phyloP scores from a whole-genome alignment of 1,140 invertebrate species.

The Capitella teleta region DNA sequence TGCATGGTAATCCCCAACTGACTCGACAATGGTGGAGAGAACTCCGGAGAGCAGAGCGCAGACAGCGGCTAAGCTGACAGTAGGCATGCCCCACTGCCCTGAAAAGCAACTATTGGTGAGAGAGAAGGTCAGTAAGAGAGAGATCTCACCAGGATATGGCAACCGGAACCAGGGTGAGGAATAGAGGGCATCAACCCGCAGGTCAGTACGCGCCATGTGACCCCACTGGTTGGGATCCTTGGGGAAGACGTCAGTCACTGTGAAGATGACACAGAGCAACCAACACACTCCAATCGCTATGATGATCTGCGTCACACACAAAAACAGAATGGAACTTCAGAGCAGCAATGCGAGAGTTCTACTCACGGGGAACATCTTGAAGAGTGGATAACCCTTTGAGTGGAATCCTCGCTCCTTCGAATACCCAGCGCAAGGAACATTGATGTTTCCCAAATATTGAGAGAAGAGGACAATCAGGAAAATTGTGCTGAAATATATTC shows the following conservation, averaged over 20 bases:
- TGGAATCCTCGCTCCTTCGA: constrained; percentile 15
- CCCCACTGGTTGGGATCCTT: constrained; percentile 31
- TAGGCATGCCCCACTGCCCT: constrained; percentile 78
- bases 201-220: constrained; percentile 66
- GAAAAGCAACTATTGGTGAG: constrained; percentile 9
- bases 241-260: constrained; percentile 53
- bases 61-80: constrained; percentile 57
- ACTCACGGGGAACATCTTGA: constrained; percentile 12
- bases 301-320: constrained; percentile 32
- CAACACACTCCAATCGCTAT: constrained; percentile 70
- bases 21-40: constrained; percentile 71
- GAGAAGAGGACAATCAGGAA: constrained; percentile 9
- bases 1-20: constrained; percentile 79
- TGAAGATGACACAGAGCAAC: constrained; percentile 63
- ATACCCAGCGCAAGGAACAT: constrained; percentile 3
- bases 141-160: constrained; percentile 64
- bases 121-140: neutral
- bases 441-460: constrained; percentile 7
- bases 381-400: constrained; percentile 12
- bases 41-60: constrained; percentile 74
- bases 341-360: neutral
- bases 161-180: constrained; percentile 71
- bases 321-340: neutral
- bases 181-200: constrained; percentile 57
- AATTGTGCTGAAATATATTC: constrained; percentile 5